Conservation (phyloP, 2,113 vertebrate species). For the Rhinichthys klamathensis region DNA sequence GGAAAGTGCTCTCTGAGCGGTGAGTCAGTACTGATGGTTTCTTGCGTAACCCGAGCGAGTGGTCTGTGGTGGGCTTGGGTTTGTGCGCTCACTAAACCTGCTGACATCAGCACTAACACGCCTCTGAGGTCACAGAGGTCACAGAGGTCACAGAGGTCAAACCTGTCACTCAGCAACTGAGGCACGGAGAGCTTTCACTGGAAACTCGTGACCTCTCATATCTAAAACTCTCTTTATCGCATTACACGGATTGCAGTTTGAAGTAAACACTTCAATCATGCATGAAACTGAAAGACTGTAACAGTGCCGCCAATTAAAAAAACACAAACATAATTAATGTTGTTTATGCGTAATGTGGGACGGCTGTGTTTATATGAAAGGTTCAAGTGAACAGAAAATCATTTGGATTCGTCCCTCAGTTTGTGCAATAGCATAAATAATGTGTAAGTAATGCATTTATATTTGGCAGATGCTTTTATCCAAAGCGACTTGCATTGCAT, state of each 20-base stretch:
- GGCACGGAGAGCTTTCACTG: slow-evolving; percentile 1
- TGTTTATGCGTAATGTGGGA: not conserved
- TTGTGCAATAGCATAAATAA: not conserved
- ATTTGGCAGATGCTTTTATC: not conserved
- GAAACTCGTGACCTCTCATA: not conserved
- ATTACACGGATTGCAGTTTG: not conserved
- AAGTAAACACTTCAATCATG: not conserved
- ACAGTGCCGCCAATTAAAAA: not conserved
- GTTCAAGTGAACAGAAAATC: not conserved
- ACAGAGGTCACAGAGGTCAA: slow-evolving; percentile 71
- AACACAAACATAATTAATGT: not conserved
- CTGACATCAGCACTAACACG: slow-evolving; percentile 76
- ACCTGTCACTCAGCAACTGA: slow-evolving; percentile 71
- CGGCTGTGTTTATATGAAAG: not conserved
- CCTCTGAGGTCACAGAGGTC: slow-evolving; percentile 67
- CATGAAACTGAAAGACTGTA: not conserved
- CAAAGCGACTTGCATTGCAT: too few relatives aligned
- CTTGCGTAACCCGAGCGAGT: not conserved
- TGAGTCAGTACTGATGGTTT: not conserved
- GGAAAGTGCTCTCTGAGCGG: not conserved
- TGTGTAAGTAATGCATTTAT: not conserved
- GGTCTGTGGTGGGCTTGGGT: not conserved
- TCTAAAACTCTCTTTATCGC: not conserved
- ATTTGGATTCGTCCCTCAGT: not conserved
- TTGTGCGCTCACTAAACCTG: slow-evolving; percentile 69